phyloP scores from a whole-genome alignment of 2,888 invertebrate genomes.

The Dasypogon diadema region DNA sequence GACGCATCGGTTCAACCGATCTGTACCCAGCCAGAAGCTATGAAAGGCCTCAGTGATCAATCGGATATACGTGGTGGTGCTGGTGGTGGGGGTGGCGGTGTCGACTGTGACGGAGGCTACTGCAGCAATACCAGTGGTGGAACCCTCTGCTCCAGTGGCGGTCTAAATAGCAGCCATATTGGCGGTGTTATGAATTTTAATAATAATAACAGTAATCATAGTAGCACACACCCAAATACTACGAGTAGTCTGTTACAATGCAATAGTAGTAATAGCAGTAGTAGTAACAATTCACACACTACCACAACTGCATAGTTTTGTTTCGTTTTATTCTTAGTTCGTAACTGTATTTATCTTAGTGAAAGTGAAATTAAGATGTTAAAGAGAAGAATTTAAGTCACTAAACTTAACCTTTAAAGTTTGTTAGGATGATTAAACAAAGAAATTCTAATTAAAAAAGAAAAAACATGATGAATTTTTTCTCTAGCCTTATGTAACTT shows the following conservation, averaged over 20 bases:
- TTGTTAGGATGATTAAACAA: constrained; percentile 44
- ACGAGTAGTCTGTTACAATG: constrained; percentile 63
- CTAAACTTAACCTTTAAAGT: constrained; percentile 46
- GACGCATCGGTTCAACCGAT: constrained; percentile 64
- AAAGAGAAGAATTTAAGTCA: constrained; percentile 45
- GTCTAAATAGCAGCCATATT: constrained; percentile 51
- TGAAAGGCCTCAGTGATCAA: constrained; percentile 58
- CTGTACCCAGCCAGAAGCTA: constrained; percentile 68
- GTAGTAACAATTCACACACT: constrained; percentile 60
- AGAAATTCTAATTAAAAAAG: constrained; percentile 27
- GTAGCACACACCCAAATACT: constrained; percentile 56
- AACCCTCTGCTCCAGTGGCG: constrained; percentile 10
- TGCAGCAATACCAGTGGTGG: constrained; percentile 58
- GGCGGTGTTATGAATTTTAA: constrained; percentile 53
- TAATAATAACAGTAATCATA: constrained; percentile 56
- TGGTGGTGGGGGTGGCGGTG: constrained; percentile 56
- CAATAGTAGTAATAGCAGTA: constrained; percentile 63
- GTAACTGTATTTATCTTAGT: constrained; percentile 47
- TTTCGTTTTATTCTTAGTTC: constrained; percentile 46
- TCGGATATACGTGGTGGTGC: constrained; percentile 58
- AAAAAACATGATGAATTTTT: constrained; percentile 25
- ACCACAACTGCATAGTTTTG: constrained; percentile 66
- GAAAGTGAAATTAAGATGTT: constrained; percentile 43
- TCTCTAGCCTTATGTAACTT: constrained; percentile 48
- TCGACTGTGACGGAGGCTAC: constrained; percentile 59